phyloP scores from a whole-genome alignment of 2,113 vertebrate genomes.

The Poeciliopsis turrubarensis region DNA sequence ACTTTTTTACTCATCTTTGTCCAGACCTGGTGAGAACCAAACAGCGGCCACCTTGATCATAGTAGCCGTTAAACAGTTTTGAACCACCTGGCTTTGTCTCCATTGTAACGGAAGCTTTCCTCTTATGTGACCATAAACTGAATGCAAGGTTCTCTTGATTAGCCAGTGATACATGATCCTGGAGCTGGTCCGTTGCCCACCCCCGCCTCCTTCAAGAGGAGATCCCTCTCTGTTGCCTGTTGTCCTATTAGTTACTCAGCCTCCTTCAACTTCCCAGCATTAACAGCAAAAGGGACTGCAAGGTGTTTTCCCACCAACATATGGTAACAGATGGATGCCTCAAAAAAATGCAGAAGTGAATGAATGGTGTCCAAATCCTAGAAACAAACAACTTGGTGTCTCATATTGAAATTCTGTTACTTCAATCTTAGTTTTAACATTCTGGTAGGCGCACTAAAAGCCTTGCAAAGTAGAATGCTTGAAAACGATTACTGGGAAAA shows the following conservation, averaged over 20 bases:
- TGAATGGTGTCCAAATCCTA: background rate
- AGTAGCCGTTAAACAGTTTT: constrained; percentile 54
- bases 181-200: constrained; percentile 27
- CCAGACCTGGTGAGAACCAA: too few relatives aligned
- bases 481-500: background rate
- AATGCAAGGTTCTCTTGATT: constrained; percentile 44
- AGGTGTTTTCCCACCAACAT: constrained; percentile 64
- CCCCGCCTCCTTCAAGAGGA: constrained; percentile 21
- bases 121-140: constrained; percentile 53
- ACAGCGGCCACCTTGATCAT: background rate
- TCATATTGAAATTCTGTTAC: background rate
- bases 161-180: constrained; percentile 62
- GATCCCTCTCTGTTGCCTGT: constrained; percentile 28
- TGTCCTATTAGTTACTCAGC: constrained; percentile 29
- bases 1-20: background rate
- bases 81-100: constrained; percentile 52
- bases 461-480: background rate
- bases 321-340: constrained; percentile 6
- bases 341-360: constrained; percentile 11
- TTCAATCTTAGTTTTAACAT: background rate
- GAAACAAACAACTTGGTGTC: background rate
- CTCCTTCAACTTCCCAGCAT: constrained; percentile 34
- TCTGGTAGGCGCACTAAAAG: background rate
- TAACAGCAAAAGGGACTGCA: constrained; percentile 25
- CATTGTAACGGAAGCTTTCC: constrained; percentile 64